Evolutionary conservation across 1,140 invertebrate species (phyloP).

Genomic region (Periplaneta americana): DNA sequence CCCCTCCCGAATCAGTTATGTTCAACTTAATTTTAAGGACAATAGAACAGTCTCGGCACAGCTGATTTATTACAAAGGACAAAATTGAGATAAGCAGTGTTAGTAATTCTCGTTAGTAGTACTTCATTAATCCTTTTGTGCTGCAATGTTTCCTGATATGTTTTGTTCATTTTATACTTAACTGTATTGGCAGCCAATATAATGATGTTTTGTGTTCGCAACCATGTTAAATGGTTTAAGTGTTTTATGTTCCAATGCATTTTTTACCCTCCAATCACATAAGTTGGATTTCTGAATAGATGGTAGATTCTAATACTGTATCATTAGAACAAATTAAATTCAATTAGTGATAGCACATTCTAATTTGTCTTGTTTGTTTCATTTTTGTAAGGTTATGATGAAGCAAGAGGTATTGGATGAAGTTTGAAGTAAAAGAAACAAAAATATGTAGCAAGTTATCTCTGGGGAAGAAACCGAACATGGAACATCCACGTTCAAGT

Average conservation of each 20-base stretch:
- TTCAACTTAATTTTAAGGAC: background rate
- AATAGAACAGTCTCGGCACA: background rate
- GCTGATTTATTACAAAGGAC: background rate
- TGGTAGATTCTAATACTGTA: background rate
- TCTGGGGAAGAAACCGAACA: conserved; percentile 14
- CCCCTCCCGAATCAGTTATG: background rate
- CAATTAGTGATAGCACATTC: conserved; percentile 8
- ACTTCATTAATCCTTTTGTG: background rate
- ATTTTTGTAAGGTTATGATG: conserved; percentile 21
- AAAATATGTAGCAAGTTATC: conserved; percentile 16
- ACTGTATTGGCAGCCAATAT: background rate
- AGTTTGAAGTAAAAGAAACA: conserved; percentile 15
- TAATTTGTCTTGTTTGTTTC: conserved; percentile 18
- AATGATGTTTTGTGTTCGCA: background rate
- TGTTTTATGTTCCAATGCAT: background rate
- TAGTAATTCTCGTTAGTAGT: background rate
- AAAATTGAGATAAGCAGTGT: background rate
- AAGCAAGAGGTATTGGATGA: conserved; percentile 19
- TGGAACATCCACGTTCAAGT: conserved; percentile 11
- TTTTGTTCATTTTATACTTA: background rate
- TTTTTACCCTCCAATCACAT: background rate
- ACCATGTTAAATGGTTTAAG: background rate
- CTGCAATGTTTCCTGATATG: background rate
- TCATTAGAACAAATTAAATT: background rate
- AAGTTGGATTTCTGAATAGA: background rate